A percentile compares a stretch with the other conserved stretches of the same genome.
Conservation (phyloP, 1,140 invertebrate genomes). For the Listronotus oregonensis region DNA sequence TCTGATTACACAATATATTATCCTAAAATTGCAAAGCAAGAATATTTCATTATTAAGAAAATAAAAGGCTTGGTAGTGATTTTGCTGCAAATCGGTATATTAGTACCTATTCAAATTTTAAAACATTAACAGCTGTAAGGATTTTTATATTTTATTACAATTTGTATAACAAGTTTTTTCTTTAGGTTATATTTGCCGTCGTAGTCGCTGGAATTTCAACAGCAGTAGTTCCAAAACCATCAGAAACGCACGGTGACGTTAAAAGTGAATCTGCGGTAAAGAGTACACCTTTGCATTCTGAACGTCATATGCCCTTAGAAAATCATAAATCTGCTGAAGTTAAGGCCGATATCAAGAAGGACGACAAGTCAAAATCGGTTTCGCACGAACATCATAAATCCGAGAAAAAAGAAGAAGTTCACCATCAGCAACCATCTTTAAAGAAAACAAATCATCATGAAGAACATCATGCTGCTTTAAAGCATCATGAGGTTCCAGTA, state of each 20-base stretch:
- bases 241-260: not conserved
- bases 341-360: not conserved
- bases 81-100: no score
- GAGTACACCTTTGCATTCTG: not conserved
- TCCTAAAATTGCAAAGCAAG: no score
- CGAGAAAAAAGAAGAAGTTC: not conserved
- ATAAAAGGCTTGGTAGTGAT: no score
- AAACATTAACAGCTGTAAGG: no score
- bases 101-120: no score
- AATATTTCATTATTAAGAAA: no score
- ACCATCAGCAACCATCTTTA: not conserved
- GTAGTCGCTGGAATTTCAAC: not conserved
- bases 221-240: constrained; percentile 2
- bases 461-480: not conserved
- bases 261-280: not conserved
- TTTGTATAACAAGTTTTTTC: no score
- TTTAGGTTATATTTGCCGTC: not conserved
- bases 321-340: constrained; percentile 2
- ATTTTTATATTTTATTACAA: no score
- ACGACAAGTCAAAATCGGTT: not conserved
- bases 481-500: not conserved
- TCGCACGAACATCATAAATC: not conserved
- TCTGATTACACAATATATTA: no score
- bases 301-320: not conserved
- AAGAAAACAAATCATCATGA: not conserved